phyloP scores from a whole-genome alignment of 2,797 vertebrate species.

The Agapornis canus region DNA sequence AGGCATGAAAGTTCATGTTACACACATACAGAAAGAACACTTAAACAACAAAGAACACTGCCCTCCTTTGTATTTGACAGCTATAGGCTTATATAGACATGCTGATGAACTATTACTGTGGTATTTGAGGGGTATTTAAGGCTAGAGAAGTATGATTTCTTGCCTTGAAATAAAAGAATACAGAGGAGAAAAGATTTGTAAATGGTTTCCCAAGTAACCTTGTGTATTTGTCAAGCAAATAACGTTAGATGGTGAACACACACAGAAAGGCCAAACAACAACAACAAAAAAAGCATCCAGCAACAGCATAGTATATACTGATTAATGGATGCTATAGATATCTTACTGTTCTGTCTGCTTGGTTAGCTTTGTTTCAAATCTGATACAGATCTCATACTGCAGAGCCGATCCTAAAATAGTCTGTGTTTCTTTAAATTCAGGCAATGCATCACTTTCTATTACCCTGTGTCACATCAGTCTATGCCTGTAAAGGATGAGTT shows the following conservation, averaged over 20 bases:
- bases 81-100: not conserved
- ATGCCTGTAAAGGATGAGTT: constrained; percentile 78
- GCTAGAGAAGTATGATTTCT: not conserved
- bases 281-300: not conserved
- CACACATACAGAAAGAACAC: not conserved
- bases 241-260: not conserved
- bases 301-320: constrained; percentile 60
- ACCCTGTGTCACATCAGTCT: constrained; percentile 76
- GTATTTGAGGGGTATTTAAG: not conserved
- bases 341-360: constrained; percentile 78
- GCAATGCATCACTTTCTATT: constrained; percentile 83
- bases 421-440: constrained; percentile 81
- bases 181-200: not conserved
- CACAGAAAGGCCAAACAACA: not conserved
- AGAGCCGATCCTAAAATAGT: constrained; percentile 76
- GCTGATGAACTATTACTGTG: not conserved
- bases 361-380: constrained; percentile 82
- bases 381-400: constrained; percentile 80
- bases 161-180: not conserved
- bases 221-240: constrained; percentile 37
- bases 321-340: constrained; percentile 80
- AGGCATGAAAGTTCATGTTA: not conserved
- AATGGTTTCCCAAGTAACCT: constrained; percentile 27
- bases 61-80: not conserved
- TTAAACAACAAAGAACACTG: not conserved